phyloP scores from a whole-genome alignment of 2,888 invertebrate genomes.

The Neocrepidodera transversa region DNA sequence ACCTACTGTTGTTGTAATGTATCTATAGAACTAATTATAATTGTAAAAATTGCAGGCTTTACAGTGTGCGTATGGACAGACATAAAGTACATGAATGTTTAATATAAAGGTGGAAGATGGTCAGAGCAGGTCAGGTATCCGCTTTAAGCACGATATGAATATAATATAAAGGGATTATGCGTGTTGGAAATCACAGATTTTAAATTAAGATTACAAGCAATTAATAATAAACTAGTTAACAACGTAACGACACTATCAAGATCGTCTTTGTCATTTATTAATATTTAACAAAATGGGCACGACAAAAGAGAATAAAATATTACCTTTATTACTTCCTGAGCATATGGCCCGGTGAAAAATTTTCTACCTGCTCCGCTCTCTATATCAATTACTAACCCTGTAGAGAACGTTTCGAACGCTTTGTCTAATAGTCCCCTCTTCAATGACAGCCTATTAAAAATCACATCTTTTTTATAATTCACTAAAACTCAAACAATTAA shows the following conservation, averaged over 20 bases:
- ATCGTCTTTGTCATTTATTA: slow-evolving; percentile 60
- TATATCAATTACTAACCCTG: slow-evolving; percentile 32
- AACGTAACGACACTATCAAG: slow-evolving; percentile 59
- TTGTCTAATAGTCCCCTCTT: slow-evolving; percentile 22
- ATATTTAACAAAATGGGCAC: slow-evolving; percentile 58
- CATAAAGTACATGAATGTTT: slow-evolving; percentile 20
- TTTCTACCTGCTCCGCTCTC: slow-evolving; percentile 51
- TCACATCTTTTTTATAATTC: slow-evolving; percentile 24
- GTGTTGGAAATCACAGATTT: slow-evolving; percentile 57
- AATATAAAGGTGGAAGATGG: slow-evolving; percentile 20
- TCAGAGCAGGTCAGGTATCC: slow-evolving; percentile 21
- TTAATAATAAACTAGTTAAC: slow-evolving; percentile 59
- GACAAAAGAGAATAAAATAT: slow-evolving; percentile 57
- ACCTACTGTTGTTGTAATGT: background rate
- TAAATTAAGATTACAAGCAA: slow-evolving; percentile 58
- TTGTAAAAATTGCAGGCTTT: background rate
- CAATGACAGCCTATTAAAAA: slow-evolving; percentile 27
- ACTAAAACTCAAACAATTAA: slow-evolving; percentile 15
- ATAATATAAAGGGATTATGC: slow-evolving; percentile 44
- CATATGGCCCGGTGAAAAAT: slow-evolving; percentile 52
- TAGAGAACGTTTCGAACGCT: slow-evolving; percentile 33
- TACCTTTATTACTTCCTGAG: slow-evolving; percentile 55
- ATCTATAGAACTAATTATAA: background rate
- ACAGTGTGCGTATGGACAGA: background rate
- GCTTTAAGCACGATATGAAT: slow-evolving; percentile 26